These are phyloP conservation scores for Tridacna gigas DNA, from an alignment of 2,888 invertebrate species.

Conservation along the genomic window DNA sequence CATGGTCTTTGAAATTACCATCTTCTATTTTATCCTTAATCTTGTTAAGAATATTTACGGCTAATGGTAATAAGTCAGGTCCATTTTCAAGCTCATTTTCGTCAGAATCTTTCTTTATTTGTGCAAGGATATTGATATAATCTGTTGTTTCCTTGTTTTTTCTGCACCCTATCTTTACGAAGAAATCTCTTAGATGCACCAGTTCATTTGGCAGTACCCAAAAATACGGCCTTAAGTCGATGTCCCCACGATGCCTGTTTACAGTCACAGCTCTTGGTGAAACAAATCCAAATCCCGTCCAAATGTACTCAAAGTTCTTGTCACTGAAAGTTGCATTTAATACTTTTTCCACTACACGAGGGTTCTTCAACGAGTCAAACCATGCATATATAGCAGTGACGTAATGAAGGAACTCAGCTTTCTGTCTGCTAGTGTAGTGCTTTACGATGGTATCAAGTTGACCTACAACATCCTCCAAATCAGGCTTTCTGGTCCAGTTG, in stretches of 20 bases:
- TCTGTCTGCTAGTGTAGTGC: constrained; percentile 3
- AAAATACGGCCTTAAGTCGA: constrained; percentile 49
- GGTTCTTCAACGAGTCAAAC: not conserved
- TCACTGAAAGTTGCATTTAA: not conserved
- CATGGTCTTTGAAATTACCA: not conserved
- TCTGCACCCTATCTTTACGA: constrained; percentile 32
- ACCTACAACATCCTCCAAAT: not conserved
- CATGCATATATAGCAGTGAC: constrained; percentile 1
- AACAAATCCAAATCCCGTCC: constrained; percentile 48
- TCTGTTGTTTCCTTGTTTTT: not conserved
- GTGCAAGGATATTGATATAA: not conserved
- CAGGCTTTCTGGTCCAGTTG: constrained; percentile 9
- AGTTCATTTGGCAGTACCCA: constrained; percentile 48
- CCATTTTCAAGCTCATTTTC: not conserved
- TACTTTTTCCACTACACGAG: not conserved
- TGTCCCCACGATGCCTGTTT: constrained; percentile 11
- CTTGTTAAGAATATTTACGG: constrained; percentile 37
- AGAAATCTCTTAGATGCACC: constrained; percentile 30
- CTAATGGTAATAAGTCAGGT: not conserved
- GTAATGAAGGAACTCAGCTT: not conserved
- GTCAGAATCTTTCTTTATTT: not conserved
- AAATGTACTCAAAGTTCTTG: not conserved
- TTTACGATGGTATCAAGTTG: not conserved
- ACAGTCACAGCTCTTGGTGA: constrained; percentile 20
- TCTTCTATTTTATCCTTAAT: constrained; percentile 21